These are phyloP conservation scores for Acanthoscelides obtectus DNA, from an alignment of 2,888 invertebrate genomes.

Conservation along the genomic window DNA sequence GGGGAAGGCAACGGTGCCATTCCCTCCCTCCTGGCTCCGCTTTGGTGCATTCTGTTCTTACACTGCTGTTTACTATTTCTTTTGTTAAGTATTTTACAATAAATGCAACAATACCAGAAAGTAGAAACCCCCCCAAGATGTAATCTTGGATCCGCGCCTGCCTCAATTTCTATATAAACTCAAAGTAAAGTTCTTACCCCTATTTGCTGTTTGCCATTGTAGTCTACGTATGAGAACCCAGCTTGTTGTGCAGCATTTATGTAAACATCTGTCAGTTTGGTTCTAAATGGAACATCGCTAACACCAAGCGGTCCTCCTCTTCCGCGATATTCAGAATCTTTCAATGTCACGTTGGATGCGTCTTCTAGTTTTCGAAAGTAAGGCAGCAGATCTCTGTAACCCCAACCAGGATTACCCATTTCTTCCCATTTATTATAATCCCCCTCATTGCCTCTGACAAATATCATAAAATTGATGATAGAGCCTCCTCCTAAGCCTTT, in stretches of 20 bases:
- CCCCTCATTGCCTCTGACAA: neutral
- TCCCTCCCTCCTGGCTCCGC: no score
- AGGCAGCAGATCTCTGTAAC: constrained; percentile 45
- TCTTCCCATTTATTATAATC: constrained; percentile 15
- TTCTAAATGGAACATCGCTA: constrained; percentile 42
- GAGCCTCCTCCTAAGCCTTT: constrained; percentile 1
- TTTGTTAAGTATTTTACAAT: no score
- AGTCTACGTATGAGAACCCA: constrained; percentile 65
- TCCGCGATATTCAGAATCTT: constrained; percentile 40
- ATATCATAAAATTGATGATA: constrained; percentile 1
- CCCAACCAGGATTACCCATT: constrained; percentile 55
- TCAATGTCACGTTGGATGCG: constrained; percentile 30
- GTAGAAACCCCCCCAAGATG: no score
- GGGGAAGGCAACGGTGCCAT: no score
- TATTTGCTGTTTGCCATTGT: constrained; percentile 59
- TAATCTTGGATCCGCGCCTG: no score
- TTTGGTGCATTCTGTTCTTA: no score
- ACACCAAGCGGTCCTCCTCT: constrained; percentile 43
- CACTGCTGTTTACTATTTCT: no score
- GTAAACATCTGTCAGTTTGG: constrained; percentile 52
- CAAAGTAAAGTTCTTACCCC: constrained; percentile 46
- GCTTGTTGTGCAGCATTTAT: constrained; percentile 59
- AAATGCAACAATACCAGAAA: no score
- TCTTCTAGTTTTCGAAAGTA: constrained; percentile 43
- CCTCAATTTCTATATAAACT: no score